Evolutionary conservation across 2,888 invertebrate genomes (phyloP).

Genomic region (Julus scanicus): DNA sequence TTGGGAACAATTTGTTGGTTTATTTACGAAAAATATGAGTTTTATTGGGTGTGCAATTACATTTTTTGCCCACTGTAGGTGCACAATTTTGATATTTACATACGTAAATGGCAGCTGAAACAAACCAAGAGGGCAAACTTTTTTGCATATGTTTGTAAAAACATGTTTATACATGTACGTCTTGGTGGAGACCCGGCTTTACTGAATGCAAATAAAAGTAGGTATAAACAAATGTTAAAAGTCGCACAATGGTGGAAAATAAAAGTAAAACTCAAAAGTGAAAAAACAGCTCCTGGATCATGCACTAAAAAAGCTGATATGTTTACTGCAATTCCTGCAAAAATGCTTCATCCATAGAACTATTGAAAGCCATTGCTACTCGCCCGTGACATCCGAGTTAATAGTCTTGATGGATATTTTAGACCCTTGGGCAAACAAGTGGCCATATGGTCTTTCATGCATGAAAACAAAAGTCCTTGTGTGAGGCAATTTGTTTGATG

Average conservation of each 20-base stretch:
- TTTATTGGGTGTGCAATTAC: too few species aligned
- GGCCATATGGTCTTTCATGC: conserved; percentile 14
- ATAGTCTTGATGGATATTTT: conserved; percentile 24
- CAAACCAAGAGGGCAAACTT: too few species aligned
- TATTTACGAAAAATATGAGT: too few species aligned
- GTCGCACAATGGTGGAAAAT: neutral
- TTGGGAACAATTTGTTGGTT: too few species aligned
- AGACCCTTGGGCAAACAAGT: conserved; percentile 29
- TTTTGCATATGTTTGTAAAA: too few species aligned
- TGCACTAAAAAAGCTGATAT: neutral
- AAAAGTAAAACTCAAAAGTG: neutral
- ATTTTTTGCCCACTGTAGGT: too few species aligned
- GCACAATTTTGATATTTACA: too few species aligned
- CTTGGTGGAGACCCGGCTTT: too few species aligned
- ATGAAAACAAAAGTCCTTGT: neutral
- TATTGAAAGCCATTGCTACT: neutral
- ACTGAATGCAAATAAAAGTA: too few species aligned
- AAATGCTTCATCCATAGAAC: neutral
- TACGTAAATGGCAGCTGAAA: too few species aligned
- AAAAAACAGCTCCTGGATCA: neutral
- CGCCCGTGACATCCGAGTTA: conserved; percentile 36
- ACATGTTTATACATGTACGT: too few species aligned
- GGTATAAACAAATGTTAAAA: too few species aligned
- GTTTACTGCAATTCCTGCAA: neutral
- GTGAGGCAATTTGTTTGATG: conserved; percentile 12